These are phyloP conservation scores for Syngnathus floridae DNA, from an alignment of 2,113 vertebrate genomes.

Conservation along the genomic window DNA sequence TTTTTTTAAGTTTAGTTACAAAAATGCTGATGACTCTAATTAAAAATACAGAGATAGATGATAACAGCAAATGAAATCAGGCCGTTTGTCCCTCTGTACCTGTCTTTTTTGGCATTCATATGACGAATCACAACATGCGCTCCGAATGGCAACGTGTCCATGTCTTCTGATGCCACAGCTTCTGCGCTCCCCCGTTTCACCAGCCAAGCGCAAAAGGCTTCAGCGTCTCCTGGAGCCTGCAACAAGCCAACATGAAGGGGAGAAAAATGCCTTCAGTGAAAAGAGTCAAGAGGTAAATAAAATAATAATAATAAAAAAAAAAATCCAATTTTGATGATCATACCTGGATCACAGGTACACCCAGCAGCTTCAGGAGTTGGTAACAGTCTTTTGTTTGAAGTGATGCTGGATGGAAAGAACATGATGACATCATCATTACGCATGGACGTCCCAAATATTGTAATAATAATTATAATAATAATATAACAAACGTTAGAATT, in stretches of 20 bases:
- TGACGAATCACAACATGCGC: constrained; percentile 68
- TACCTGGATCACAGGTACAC: constrained; percentile 73
- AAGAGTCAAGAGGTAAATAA: not conserved
- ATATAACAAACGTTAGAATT: not conserved
- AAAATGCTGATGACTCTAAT: not conserved
- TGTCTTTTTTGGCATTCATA: constrained; percentile 61
- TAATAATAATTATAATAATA: not conserved
- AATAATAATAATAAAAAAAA: not conserved
- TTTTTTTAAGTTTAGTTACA: not conserved
- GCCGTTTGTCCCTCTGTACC: constrained; percentile 40
- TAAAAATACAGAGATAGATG: not conserved
- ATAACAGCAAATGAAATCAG: not conserved
- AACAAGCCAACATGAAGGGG: not conserved
- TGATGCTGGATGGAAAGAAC: constrained; percentile 46
- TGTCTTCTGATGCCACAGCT: constrained; percentile 77
- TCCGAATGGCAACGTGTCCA: constrained; percentile 78
- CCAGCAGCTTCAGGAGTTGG: constrained; percentile 65
- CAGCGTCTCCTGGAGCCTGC: constrained; percentile 75
- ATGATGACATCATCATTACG: not conserved
- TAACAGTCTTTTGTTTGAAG: constrained; percentile 51
- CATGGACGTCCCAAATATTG: too few species aligned
- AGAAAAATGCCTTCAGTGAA: not conserved
- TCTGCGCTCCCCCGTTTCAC: constrained; percentile 60
- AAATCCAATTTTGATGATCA: not conserved
- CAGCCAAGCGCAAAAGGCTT: constrained; percentile 72